A percentile compares a stretch with the other conserved stretches of the same genome.
Evolutionary conservation across 2,113 vertebrate genomes (phyloP).

Genomic region (Rhea americana): DNA sequence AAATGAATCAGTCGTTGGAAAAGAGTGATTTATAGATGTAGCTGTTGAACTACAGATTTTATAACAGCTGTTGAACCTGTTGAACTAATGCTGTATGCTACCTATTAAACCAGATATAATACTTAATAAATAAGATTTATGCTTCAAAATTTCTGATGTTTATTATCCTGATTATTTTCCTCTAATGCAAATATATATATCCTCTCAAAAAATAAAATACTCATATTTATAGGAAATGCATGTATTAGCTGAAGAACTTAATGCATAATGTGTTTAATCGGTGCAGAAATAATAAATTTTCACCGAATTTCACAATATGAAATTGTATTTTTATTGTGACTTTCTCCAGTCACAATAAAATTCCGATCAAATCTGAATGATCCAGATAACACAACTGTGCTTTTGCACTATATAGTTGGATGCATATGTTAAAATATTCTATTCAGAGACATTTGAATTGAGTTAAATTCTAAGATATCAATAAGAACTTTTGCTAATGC

Average conservation of each 20-base stretch:
- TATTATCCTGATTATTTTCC: background rate
- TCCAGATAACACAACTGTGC: background rate
- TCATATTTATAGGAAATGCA: background rate
- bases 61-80: background rate
- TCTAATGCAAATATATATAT: background rate
- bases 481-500: background rate
- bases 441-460: background rate
- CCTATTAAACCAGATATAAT: background rate
- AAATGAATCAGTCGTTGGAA: background rate
- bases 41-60: background rate
- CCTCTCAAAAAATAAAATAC: background rate
- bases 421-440: background rate
- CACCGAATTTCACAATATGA: background rate
- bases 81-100: background rate
- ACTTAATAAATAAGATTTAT: background rate
- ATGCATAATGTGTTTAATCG: background rate
- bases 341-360: background rate
- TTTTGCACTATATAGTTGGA: background rate
- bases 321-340: conserved; percentile 27
- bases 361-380: background rate
- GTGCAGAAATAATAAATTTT: background rate
- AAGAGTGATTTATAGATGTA: conserved; percentile 7
- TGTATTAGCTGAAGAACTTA: background rate
- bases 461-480: background rate
- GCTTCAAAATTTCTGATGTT: background rate